Base-by-base conservation (phyloP, 2,797 vertebrate genomes). In the Pelodytes ibericus region DNA sequence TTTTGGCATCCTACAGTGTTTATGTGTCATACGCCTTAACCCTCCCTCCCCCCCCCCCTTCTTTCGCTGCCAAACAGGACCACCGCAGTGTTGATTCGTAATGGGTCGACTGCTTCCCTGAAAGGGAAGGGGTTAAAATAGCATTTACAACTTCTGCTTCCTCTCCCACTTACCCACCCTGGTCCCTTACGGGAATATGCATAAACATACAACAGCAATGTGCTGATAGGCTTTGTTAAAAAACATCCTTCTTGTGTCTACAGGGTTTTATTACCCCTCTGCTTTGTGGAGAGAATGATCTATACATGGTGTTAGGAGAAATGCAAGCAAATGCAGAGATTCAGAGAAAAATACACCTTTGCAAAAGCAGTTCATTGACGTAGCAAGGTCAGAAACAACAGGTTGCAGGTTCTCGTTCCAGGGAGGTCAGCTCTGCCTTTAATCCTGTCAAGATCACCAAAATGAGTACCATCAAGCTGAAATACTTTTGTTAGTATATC, bases 1-100 rank as follows among this genome's bases (percentile, higher is more conserved):
- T 71, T n/a, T 77, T 65, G 74, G 74, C 74, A 25, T 26, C 20
- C 0, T 30, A 41, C 16, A 9, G 16, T 53, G 60, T 65, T 77
- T 53, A 39, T 20, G 18, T 63, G n/a, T 72, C 47, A 63, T 53
- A 51, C 20, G 27, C 26, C 66, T 44, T 60, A 60, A 47, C 22
- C 62, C 36, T 22, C 13, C 39, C 4, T 58, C 13, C 18, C 59
- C 22, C 62, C 36, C 16, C 13, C 39, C 4, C 41, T 6, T 44
- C 59, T 33, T 16, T 62, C 33, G 29, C 31, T 44, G 72, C 20
- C 27, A 39, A 25, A 44, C 11, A 26, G 24, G 74, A 70, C 74
- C 74, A 77, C 74, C 67, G 20, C 25, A 36, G 74, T 30, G 16
- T 47, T 61, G 29, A 10, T 27, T 27, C 7, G 57, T 20, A 22